Conservation (phyloP, 2,888 invertebrate genomes). For the Heliconius ethilla region DNA sequence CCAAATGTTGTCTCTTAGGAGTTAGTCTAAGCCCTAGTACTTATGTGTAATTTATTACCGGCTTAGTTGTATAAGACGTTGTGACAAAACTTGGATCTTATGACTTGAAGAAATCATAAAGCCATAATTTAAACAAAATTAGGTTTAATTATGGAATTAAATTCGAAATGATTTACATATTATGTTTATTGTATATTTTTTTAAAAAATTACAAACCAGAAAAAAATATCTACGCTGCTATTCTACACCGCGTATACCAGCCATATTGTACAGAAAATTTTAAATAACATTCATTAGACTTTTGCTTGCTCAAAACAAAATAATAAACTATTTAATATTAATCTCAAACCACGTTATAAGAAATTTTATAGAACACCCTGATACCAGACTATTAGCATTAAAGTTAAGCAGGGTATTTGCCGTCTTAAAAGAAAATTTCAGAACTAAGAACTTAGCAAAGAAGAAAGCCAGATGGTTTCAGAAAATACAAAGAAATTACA, state of each 20-base stretch:
- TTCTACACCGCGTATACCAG: too few species aligned
- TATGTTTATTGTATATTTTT: too few species aligned
- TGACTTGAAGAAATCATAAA: constrained; percentile 23
- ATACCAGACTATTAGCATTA: constrained; percentile 12
- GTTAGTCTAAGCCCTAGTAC: constrained; percentile 24
- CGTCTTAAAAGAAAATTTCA: constrained; percentile 23
- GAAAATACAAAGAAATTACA: constrained; percentile 35
- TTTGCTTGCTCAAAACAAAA: background rate
- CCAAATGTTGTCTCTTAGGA: too few species aligned
- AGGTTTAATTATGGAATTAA: background rate
- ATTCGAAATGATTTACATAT: background rate
- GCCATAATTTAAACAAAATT: constrained; percentile 20
- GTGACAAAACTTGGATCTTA: constrained; percentile 25
- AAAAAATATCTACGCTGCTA: too few species aligned
- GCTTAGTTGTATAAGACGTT: constrained; percentile 22
- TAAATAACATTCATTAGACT: background rate
- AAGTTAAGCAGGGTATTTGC: constrained; percentile 14
- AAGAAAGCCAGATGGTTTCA: constrained; percentile 35
- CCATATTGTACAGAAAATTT: too few species aligned
- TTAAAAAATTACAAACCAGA: too few species aligned
- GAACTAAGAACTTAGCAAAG: constrained; percentile 27
- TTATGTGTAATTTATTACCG: constrained; percentile 33
- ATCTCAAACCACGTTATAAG: background rate
- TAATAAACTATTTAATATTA: background rate
- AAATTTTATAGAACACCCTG: background rate